Evolutionary conservation across 2,888 invertebrate species (phyloP).

Genomic region (Patella caerulea): DNA sequence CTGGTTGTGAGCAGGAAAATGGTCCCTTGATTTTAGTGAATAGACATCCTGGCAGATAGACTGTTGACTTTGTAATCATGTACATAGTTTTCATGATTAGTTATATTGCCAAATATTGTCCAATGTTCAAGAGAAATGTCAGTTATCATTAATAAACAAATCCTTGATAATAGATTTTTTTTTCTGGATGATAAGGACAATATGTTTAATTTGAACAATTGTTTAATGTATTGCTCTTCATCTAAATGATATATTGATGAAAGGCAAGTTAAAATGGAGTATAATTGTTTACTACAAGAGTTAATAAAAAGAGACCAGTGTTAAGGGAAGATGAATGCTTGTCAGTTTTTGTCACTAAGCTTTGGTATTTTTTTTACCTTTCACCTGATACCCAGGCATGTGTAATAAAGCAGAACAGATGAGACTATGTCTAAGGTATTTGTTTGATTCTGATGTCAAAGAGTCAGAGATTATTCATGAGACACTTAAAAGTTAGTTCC

Average conservation of each 20-base stretch:
- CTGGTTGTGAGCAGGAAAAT: constrained; percentile 6
- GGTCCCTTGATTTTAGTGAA: constrained; percentile 9
- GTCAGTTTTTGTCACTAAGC: neutral
- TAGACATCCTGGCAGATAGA: constrained; percentile 13
- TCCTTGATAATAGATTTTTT: too few species aligned
- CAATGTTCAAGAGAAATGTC: neutral
- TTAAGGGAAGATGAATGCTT: neutral
- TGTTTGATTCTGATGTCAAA: constrained; percentile 10
- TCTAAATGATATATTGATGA: too few species aligned
- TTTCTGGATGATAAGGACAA: too few species aligned
- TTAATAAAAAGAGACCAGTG: too few species aligned
- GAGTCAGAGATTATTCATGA: constrained; percentile 2
- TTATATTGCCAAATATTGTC: constrained; percentile 11
- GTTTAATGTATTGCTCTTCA: too few species aligned
- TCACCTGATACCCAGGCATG: too few species aligned
- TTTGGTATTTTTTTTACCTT: constrained; percentile 1
- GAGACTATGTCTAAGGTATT: constrained; percentile 1
- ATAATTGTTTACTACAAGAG: too few species aligned
- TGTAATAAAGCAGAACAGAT: constrained; percentile 1
- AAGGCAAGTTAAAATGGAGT: too few species aligned
- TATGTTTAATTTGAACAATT: too few species aligned
- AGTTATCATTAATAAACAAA: too few species aligned
- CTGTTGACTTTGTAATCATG: constrained; percentile 7
- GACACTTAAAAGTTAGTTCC: constrained; percentile 2
- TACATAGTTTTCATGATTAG: constrained; percentile 1